phyloP scores from a whole-genome alignment of 2,113 vertebrate species.

The Tachuris rubrigastra region DNA sequence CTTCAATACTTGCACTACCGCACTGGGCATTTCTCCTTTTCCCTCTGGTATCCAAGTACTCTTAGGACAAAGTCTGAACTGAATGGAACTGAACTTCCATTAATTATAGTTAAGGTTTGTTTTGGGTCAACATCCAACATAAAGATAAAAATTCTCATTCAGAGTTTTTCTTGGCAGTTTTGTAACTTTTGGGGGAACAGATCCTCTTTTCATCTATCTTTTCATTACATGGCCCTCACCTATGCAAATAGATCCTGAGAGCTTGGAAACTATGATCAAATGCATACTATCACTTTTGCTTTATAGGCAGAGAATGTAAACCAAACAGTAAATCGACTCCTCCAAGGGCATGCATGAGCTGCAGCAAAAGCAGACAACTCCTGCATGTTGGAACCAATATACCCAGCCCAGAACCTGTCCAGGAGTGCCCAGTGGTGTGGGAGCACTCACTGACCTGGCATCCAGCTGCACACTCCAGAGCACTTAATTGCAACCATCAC shows the following conservation, averaged over 20 bases:
- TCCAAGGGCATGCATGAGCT: not conserved
- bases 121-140: not conserved
- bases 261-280: not conserved
- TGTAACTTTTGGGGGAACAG: not conserved
- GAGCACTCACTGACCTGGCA: not conserved
- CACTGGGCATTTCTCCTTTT: not conserved
- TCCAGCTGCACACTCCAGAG: not conserved
- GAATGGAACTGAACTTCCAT: not conserved
- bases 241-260: not conserved
- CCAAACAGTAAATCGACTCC: not conserved
- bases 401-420: not conserved
- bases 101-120: not conserved
- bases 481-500: not conserved
- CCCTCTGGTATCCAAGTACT: not conserved
- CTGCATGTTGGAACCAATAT: fast-evolving
- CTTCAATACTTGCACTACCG: not conserved
- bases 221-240: not conserved
- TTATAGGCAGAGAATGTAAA: not conserved
- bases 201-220: not conserved
- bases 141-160: not conserved
- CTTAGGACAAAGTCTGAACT: not conserved
- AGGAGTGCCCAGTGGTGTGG: fast-evolving
- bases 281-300: not conserved
- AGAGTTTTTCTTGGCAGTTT: not conserved
- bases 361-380: not conserved